These are phyloP conservation scores for Orthonychiurus folsomi DNA, from an alignment of 2,888 invertebrate genomes.

Conservation along the genomic window DNA sequence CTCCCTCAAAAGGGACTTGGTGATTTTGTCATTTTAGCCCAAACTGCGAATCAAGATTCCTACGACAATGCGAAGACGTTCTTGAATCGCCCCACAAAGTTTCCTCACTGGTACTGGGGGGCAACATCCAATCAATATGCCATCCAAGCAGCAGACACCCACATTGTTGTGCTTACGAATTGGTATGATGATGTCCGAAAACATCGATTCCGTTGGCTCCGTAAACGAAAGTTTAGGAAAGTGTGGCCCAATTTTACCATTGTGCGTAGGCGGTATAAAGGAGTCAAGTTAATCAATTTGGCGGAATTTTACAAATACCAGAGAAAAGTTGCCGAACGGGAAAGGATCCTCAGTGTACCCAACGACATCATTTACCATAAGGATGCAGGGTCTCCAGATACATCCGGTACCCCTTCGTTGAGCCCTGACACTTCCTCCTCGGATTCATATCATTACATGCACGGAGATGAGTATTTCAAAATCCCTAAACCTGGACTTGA, in stretches of 20 bases:
- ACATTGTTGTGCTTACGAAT: not conserved
- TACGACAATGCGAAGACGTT: not conserved
- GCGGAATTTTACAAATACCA: not conserved
- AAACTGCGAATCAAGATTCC: too few relatives aligned
- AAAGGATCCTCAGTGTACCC: not conserved
- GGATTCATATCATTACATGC: too few relatives aligned
- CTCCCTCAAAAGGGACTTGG: not conserved
- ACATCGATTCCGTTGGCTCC: not conserved
- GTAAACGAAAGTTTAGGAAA: not conserved
- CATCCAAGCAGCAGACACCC: not conserved
- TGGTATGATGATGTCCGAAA: not conserved
- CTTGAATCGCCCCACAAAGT: not conserved
- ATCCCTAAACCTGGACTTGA: too few relatives aligned
- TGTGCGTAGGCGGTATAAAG: not conserved
- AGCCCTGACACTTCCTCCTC: conserved; percentile 1
- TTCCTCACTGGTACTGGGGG: not conserved
- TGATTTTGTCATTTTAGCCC: too few relatives aligned
- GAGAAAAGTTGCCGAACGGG: not conserved
- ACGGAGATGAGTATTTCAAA: too few relatives aligned
- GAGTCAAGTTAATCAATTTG: not conserved
- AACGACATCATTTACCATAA: not conserved
- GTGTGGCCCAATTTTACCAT: not conserved
- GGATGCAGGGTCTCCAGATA: not conserved
- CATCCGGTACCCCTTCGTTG: too few relatives aligned
- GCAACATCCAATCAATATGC: not conserved